Conservation (phyloP, 2,888 invertebrate genomes). For the Parnassius glacialis region DNA sequence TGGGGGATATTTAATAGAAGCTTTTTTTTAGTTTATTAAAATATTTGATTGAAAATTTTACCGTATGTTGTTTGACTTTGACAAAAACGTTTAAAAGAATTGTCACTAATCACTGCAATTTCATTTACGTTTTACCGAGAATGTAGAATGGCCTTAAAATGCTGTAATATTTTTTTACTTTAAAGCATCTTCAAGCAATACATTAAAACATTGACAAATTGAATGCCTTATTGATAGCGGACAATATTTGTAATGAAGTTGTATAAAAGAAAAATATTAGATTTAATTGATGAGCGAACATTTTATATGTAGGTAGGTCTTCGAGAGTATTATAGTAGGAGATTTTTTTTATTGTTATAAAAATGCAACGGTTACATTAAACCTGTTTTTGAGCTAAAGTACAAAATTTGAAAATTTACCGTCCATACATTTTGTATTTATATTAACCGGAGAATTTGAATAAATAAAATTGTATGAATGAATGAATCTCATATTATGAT, state of each 20-base stretch:
- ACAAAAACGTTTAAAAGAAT: too few relatives aligned
- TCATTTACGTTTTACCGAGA: not conserved
- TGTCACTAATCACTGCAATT: too few relatives aligned
- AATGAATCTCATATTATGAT: conserved; percentile 50
- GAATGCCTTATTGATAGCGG: conserved; percentile 56
- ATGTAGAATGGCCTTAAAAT: not conserved
- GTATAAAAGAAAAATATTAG: not conserved
- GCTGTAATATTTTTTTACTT: not conserved
- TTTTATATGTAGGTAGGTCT: conserved; percentile 5
- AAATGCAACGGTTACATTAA: not conserved
- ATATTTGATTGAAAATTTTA: too few relatives aligned
- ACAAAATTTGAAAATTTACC: conserved; percentile 45
- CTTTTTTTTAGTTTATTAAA: too few relatives aligned
- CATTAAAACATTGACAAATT: conserved; percentile 40
- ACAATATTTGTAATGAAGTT: conserved; percentile 38
- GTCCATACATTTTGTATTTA: conserved; percentile 44
- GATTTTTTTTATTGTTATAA: conserved; percentile 6
- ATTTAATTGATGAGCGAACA: not conserved
- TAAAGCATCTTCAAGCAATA: conserved; percentile 26
- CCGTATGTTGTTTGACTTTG: too few relatives aligned
- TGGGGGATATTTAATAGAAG: too few relatives aligned
- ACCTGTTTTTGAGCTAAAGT: conserved; percentile 30
- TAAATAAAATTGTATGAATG: conserved; percentile 30
- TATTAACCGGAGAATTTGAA: conserved; percentile 8
- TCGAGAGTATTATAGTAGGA: conserved; percentile 9